Evolutionary conservation across 2,888 invertebrate species (phyloP).

Genomic region (Apamea epomidion): DNA sequence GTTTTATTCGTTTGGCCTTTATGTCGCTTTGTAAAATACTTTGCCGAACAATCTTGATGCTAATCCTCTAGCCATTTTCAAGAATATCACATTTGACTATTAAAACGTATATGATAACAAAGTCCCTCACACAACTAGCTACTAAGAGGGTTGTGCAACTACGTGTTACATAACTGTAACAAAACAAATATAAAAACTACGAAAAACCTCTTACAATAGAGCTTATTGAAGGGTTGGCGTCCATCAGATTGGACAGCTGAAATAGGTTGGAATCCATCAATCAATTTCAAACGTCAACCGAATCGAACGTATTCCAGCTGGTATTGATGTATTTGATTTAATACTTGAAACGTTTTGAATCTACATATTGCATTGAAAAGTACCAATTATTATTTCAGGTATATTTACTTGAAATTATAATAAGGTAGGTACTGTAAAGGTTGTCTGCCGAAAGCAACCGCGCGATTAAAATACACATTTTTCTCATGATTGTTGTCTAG

Average conservation of each 20-base stretch:
- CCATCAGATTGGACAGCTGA: slow-evolving; percentile 55
- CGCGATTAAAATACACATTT: neutral
- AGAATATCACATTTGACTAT: no score
- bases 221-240: slow-evolving; percentile 33
- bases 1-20: neutral
- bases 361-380: neutral
- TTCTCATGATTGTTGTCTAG: neutral
- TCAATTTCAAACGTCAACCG: slow-evolving; percentile 51
- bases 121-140: neutral
- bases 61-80: neutral
- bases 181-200: slow-evolving; percentile 8
- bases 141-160: neutral
- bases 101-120: neutral
- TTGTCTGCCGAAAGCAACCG: no score
- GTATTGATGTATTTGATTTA: slow-evolving; percentile 1
- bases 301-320: slow-evolving; percentile 39
- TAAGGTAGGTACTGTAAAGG: neutral
- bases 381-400: neutral
- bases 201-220: slow-evolving; percentile 15
- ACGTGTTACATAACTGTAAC: neutral
- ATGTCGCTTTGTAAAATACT: neutral
- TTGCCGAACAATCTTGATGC: neutral
- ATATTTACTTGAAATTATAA: no score
- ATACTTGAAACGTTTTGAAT: slow-evolving; percentile 1
- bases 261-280: slow-evolving; percentile 55